These are phyloP conservation scores for Ptychochromis oligacanthus DNA, from an alignment of 2,113 vertebrate species.

Conservation along the genomic window DNA sequence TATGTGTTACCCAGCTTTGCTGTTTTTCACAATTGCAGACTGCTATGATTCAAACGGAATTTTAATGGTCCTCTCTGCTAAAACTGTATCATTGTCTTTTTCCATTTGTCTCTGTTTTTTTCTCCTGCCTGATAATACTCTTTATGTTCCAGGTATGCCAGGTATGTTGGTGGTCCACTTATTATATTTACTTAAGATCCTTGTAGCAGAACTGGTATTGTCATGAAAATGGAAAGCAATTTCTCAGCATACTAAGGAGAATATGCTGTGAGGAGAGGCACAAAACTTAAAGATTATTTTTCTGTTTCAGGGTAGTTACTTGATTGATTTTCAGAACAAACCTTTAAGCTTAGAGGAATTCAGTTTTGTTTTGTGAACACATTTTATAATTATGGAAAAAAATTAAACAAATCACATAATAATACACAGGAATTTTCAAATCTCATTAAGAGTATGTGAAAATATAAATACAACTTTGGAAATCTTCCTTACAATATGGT, in stretches of 20 bases:
- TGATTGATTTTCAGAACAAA: not conserved
- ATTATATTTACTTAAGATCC: conserved; percentile 15
- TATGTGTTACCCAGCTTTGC: conserved; percentile 51
- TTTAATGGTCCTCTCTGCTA: conserved; percentile 65
- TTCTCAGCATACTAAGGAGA: not conserved
- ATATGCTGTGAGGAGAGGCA: not conserved
- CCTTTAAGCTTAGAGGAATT: not conserved
- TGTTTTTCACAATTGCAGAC: conserved; percentile 48
- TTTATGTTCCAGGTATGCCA: conserved; percentile 42
- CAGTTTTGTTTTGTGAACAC: not conserved
- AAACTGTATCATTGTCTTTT: conserved; percentile 49
- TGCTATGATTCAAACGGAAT: conserved; percentile 70
- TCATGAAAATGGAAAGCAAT: conserved; percentile 1
- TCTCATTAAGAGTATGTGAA: not conserved
- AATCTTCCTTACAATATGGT: not conserved
- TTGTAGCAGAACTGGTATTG: not conserved
- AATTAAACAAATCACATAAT: not conserved
- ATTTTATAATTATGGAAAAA: not conserved
- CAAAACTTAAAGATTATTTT: not conserved
- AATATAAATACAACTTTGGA: not conserved
- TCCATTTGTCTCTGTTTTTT: conserved; percentile 46
- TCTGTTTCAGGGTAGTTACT: not conserved
- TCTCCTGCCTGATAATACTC: conserved; percentile 51
- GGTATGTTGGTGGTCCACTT: conserved; percentile 31
- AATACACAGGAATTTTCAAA: not conserved